Percentiles rank a stretch among this genome's conserved stretches.
phyloP scores from a whole-genome alignment of 2,888 invertebrate species.

The Petrolisthes manimaculis region DNA sequence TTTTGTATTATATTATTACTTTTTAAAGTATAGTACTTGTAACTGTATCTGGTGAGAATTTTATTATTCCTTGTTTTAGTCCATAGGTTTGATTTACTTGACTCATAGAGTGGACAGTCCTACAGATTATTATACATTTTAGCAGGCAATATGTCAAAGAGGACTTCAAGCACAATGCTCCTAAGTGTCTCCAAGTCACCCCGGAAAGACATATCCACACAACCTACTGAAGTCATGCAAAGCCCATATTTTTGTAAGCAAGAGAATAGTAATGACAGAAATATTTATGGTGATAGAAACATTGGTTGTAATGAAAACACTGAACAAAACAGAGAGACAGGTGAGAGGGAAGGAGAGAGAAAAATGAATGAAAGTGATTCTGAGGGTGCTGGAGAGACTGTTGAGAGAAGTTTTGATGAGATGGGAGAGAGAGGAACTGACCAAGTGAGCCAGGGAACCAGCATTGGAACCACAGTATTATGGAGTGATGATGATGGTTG shows the following conservation, averaged over 20 bases:
- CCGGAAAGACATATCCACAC: background rate
- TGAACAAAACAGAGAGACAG: background rate
- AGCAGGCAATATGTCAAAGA: too few species aligned
- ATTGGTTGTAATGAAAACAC: too few species aligned
- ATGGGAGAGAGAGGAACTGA: background rate
- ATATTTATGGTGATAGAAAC: background rate
- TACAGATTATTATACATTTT: too few species aligned
- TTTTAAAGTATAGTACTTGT: too few species aligned
- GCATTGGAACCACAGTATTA: too few species aligned
- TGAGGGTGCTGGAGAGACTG: background rate
- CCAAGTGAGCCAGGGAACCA: background rate
- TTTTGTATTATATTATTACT: too few species aligned
- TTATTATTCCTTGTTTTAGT: too few species aligned
- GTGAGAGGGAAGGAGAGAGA: background rate
- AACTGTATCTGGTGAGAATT: too few species aligned
- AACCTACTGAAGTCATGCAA: background rate
- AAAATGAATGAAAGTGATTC: background rate
- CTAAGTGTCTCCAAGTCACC: background rate
- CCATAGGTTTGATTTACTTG: too few species aligned
- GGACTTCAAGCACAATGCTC: too few species aligned
- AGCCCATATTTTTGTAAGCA: constrained; percentile 28
- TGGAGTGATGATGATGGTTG: background rate
- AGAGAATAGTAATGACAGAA: background rate
- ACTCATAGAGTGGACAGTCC: too few species aligned
- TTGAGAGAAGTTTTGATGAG: background rate